Conservation (phyloP, 2,797 vertebrate genomes). For the Hybognathus amarus region DNA sequence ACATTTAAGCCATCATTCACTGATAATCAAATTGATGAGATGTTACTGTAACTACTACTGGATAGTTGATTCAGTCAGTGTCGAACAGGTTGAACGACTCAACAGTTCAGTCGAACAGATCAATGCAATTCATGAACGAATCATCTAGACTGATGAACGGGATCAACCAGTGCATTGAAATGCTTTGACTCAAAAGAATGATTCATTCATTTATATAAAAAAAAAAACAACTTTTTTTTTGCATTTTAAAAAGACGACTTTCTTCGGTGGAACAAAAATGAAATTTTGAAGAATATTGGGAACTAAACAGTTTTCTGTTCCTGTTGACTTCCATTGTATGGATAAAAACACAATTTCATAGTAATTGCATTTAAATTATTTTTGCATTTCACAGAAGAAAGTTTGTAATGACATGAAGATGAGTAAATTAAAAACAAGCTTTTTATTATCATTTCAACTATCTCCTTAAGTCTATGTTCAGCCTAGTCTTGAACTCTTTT, state of each 20-base stretch:
- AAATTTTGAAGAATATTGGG: not conserved
- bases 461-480: slow-evolving; percentile 39
- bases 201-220: not conserved
- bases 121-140: not conserved
- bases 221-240: not conserved
- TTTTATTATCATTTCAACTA: not conserved
- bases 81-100: too few relatives aligned
- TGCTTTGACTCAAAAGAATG: not conserved
- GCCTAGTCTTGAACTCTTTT: slow-evolving; percentile 53
- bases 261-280: not conserved
- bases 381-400: not conserved
- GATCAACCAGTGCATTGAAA: not conserved
- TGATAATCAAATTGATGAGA: not conserved
- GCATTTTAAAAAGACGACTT: not conserved
- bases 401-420: not conserved
- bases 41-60: not conserved
- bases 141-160: not conserved
- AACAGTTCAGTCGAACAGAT: not conserved
- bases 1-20: not conserved
- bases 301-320: not conserved
- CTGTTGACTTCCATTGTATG: not conserved
- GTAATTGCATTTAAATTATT: too few relatives aligned
- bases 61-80: not conserved
- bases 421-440: not conserved
- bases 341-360: not conserved